Base-by-base conservation (phyloP, 2,888 invertebrate species). In the Lycia hirtaria region DNA sequence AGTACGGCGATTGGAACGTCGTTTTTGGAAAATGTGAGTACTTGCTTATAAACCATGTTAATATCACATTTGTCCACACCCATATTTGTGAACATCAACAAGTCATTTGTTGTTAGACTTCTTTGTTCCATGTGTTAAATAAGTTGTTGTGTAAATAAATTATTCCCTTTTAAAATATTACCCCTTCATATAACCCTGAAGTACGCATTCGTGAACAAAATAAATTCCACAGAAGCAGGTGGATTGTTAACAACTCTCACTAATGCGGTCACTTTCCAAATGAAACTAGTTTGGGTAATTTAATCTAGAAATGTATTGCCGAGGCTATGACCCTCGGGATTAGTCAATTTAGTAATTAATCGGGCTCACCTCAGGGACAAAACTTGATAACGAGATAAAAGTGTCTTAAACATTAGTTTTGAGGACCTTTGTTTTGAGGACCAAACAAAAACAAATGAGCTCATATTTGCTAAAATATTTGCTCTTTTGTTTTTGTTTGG, bases 191-290 rank as follows among this genome's bases (percentile, higher is more conserved):
- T 9, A 3, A 20, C 7, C 7, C 55, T 43, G 57, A 17, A 56
- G 12, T 38, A 28, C 37, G 14, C 17, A 22, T n/a, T n/a, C 22
- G 10, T 26, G 38, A 37, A 43, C 44, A 47, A 60, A 49, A 55
- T 61, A 50, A 17, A 60, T 55, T 58, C 53, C 35, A 38, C 48
- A 48, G 35, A 55, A 62, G 33, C 59, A 59, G 56, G 56, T 60
- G 56, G 43, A 61, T 59, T 63, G 59, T 60, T 59, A 60, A 59
- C 58, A 63, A 53, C 59, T 63, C 59, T 59, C 53, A 59, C 61
- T 59, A 61, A 45, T 50, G 28, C 26, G 45, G 20, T 52, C 45
- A 60, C 52, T 56, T 61, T 33, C 41, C 47, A 50, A 60, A 65
- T 62, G 60, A 60, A 58, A 58, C 50, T 32, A 56, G 51, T 51